phyloP scores from a whole-genome alignment of 2,113 vertebrate species.

The Rhinoptilus africanus region DNA sequence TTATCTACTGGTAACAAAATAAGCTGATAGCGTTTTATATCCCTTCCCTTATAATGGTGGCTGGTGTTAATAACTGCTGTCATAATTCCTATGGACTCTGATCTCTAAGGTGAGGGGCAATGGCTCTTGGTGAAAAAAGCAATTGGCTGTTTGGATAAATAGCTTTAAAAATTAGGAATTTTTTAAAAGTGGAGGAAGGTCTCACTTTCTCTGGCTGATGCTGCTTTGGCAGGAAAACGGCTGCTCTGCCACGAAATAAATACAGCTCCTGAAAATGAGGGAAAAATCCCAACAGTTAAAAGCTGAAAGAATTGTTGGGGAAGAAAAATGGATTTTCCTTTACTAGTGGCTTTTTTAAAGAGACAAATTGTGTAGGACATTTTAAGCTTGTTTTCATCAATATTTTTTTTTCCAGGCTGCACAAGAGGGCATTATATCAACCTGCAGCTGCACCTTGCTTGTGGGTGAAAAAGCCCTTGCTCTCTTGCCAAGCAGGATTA shows the following conservation, averaged over 20 bases:
- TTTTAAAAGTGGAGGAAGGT: not conserved
- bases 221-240: not conserved
- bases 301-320: not conserved
- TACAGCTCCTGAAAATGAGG: not conserved
- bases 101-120: not conserved
- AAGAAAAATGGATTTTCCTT: not conserved
- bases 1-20: not conserved
- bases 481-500: constrained; percentile 18
- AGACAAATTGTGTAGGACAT: not conserved
- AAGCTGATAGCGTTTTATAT: not conserved
- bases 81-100: not conserved
- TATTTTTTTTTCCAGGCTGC: not conserved
- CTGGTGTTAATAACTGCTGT: not conserved
- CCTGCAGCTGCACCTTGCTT: constrained; percentile 37
- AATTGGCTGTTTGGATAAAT: not conserved
- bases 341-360: not conserved
- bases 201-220: not conserved
- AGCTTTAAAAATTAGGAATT: not conserved
- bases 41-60: not conserved
- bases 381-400: not conserved
- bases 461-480: not conserved
- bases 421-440: not conserved
- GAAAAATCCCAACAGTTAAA: not conserved
- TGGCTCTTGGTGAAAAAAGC: fast-evolving
- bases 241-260: not conserved